Evolutionary conservation across 1,140 invertebrate species (phyloP).

Genomic region (Platyura marginata): DNA sequence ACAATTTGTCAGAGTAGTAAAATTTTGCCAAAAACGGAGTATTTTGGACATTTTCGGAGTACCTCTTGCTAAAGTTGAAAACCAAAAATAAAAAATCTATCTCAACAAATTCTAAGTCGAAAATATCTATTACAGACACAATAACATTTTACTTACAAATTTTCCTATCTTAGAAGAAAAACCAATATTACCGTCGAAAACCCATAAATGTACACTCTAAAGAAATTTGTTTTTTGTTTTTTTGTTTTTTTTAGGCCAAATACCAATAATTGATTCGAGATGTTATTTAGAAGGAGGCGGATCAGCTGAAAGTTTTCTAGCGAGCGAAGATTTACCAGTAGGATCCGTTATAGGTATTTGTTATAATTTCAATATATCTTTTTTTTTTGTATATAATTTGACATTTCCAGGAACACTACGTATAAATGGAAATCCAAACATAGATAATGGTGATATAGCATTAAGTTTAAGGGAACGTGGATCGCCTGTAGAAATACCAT

Average conservation of each 20-base stretch:
- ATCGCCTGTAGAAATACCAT: slow-evolving; percentile 54
- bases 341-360: slow-evolving; percentile 51
- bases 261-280: slow-evolving; percentile 51
- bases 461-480: slow-evolving; percentile 57
- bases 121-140: too few species aligned
- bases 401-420: slow-evolving; percentile 47
- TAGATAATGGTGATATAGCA: slow-evolving; percentile 51
- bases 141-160: neutral
- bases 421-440: slow-evolving; percentile 59
- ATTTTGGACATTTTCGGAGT: too few species aligned
- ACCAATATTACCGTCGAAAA: neutral
- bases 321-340: slow-evolving; percentile 63
- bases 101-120: too few species aligned
- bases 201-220: neutral
- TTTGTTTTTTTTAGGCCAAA: slow-evolving; percentile 12
- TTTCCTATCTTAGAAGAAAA: neutral
- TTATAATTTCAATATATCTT: neutral
- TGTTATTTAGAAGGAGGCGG: slow-evolving; percentile 79
- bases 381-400: too few species aligned
- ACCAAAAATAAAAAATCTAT: neutral
- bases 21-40: too few species aligned
- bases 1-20: too few species aligned
- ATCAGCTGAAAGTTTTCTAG: slow-evolving; percentile 77
- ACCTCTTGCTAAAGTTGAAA: neutral
- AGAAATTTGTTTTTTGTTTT: slow-evolving; percentile 5